Evolutionary conservation across 2,888 invertebrate genomes (phyloP), one percentile per base, ranked within the genome.

Genomic region (Scelioninae gen. 1): DNA sequence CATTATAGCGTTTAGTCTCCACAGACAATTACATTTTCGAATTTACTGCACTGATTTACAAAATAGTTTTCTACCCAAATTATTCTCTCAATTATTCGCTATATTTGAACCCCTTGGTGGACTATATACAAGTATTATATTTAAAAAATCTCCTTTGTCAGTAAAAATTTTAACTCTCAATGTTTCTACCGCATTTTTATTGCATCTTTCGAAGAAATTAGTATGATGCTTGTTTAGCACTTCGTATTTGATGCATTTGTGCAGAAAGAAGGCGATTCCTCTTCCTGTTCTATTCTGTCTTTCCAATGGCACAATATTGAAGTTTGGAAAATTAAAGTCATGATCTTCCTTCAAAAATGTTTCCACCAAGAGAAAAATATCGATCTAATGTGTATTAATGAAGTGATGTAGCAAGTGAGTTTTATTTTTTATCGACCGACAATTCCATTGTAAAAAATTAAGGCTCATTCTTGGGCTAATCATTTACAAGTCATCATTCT

Each of bases 371-470:
- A 9, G 10, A n/a, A 45, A 45, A 1, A 9, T 5, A 45, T 45
- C 45, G 1, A 38, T 23, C 4, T 23, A 4, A 23, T 23, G 23
- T 2, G 2, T 2, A 23, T 23, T 4, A 2, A 23, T 4, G 4
- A 23, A 23, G 4, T 2, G 4, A 4, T 23, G 1, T 23, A 23
- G 4, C 23, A 23, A 2, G 4, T 23, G 23, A 23, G 2, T 23
- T 23, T 23, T 23, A 23, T 23, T 23, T 4, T 23, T 23, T 2
- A 55, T n/a, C 0, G 55, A 2, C 4, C 8, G 55, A 11, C 55
- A 55, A 32, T 55, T 55, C 31, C 55, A 55, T 55, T 55, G 55
- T 15, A 55, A 15, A 5, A 55, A 31, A 3, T 55, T 55, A 7
- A 55, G 10, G 31, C 6, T 51, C 23, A 29, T 23, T n/a, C n/a